A percentile compares a stretch with the other conserved stretches of the same genome.
Conservation (phyloP, 2,888 invertebrate species). For the Diploptera punctata region DNA sequence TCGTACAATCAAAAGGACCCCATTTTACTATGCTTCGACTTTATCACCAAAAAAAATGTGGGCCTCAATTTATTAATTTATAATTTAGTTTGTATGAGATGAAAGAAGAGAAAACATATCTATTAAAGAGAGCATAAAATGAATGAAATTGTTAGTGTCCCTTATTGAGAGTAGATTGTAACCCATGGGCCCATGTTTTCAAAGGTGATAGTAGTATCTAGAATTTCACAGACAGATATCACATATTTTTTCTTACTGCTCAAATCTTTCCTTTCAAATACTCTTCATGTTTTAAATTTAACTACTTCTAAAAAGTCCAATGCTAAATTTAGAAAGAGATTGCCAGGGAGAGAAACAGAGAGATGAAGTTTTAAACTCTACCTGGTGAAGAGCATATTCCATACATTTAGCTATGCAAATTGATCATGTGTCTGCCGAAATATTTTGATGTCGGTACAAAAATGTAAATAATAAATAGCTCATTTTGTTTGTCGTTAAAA, state of each 20-base stretch:
- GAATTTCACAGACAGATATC: constrained; percentile 27
- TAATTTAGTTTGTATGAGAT: background rate
- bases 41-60: background rate
- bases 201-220: constrained; percentile 15
- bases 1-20: constrained; percentile 41
- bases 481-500: constrained; percentile 20
- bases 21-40: constrained; percentile 32
- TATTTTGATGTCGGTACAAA: constrained; percentile 35
- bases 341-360: background rate
- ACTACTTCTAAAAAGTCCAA: constrained; percentile 19
- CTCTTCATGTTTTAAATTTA: constrained; percentile 34
- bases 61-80: background rate
- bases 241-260: constrained; percentile 38
- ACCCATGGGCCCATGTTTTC: constrained; percentile 18
- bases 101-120: background rate
- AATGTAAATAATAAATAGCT: constrained; percentile 34
- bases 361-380: background rate
- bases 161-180: no score
- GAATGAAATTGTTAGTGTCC: no score
- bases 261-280: constrained; percentile 33
- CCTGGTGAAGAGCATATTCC: constrained; percentile 20
- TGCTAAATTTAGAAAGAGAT: constrained; percentile 21
- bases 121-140: no score
- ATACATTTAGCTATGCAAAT: constrained; percentile 23
- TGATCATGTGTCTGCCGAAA: constrained; percentile 27